Percentiles rank a stretch among this genome's conserved stretches.
These are phyloP conservation scores for Saturnia pavonia DNA, from an alignment of 2,888 invertebrate genomes.

Conservation along the genomic window DNA sequence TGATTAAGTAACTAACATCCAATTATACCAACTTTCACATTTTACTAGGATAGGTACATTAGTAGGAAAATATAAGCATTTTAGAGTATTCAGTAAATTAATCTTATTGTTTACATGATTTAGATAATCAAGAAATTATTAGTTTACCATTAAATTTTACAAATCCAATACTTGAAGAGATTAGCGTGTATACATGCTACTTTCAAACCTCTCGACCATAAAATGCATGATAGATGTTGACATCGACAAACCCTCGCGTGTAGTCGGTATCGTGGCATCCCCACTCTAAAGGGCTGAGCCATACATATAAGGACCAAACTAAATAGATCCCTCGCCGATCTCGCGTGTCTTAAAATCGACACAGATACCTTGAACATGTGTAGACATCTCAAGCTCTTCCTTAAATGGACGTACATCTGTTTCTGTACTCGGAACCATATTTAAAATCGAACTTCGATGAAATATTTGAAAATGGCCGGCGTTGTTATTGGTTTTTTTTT, in stretches of 20 bases:
- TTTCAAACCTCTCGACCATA: constrained; percentile 69
- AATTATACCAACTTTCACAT: no score
- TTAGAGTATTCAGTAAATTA: background rate
- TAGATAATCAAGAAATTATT: background rate
- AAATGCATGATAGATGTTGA: constrained; percentile 77
- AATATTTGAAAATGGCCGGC: constrained; percentile 68
- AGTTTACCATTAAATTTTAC: constrained; percentile 28
- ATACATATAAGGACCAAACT: constrained; percentile 48
- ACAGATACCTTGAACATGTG: constrained; percentile 39
- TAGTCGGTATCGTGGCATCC: constrained; percentile 68
- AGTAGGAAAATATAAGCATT: no score
- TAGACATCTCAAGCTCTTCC: constrained; percentile 44
- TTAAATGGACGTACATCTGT: constrained; percentile 61
- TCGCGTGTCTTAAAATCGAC: constrained; percentile 35
- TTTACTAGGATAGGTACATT: no score
- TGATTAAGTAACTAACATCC: no score
- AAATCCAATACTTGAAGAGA: constrained; percentile 49
- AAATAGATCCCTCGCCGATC: constrained; percentile 50
- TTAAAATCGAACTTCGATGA: constrained; percentile 71
- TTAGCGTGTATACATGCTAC: constrained; percentile 70
- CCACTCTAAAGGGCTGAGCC: constrained; percentile 70
- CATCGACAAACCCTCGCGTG: constrained; percentile 75
- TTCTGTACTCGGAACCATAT: constrained; percentile 75
- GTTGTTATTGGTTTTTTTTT: constrained; percentile 35
- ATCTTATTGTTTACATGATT: background rate